Evolutionary conservation across 2,888 invertebrate species (phyloP), one percentile per base, ranked within the genome.

Genomic region (Platyscelio sp.): DNA sequence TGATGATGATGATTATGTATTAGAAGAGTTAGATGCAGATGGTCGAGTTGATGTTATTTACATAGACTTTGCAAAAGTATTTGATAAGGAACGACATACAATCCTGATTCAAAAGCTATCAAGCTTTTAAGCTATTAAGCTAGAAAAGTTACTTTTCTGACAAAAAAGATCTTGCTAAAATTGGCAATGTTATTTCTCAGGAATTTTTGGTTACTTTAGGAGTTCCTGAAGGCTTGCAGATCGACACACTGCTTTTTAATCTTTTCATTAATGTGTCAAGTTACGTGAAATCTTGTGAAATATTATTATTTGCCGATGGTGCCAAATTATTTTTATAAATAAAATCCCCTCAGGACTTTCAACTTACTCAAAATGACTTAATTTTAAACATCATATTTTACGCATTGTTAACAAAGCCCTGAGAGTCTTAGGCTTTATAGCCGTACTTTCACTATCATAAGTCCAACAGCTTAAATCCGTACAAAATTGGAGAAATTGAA

Each of bases 11-110:
- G 1, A 86, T 26, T 83, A 82, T 80, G 56, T 89, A 18, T 49
- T 76, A 20, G 51, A 76, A 0, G 24, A 67, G 7, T 54, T 89
- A 3, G 87, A 88, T 13, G 40, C 51, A 6, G 58, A 71, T 29
- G 18, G 38, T 9, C 79, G 86, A 63, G 81, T 88, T 0, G 85
- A 87, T 71, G 80, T 60, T 0, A 77, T 83, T 22, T 89, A 88
- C 27, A 87, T 85, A 1, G 87, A 87, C 49, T 88, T 90, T 24
- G 63, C 70, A 1, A 89, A 90, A 24, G 89, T 90, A 6, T 90
- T 89, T 65, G 89, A 90, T 65, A 78, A 77, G 20, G 84, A 90
- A 0, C 49, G 77, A 20, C 88, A 88, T 67, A 24, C 60, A 2
- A 68, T 82, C 40, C 71, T 90, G 4, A 4, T 88, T 22, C 6